Evolutionary conservation across 2,113 vertebrate species (phyloP), one percentile per base, ranked within the genome.

Genomic region (Harpagus bidentatus): DNA sequence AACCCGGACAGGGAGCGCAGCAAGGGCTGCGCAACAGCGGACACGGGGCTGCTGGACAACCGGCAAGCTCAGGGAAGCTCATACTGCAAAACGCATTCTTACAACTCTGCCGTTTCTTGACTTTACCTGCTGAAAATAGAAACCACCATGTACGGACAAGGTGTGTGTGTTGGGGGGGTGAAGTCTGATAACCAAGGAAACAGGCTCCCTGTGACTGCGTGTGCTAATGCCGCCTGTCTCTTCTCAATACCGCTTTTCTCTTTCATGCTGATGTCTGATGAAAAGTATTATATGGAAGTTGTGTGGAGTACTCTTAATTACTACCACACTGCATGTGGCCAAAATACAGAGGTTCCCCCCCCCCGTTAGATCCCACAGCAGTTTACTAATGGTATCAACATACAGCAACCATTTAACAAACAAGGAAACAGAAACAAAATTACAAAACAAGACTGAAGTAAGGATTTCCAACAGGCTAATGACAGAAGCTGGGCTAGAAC

Each of bases 201-300:
- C 0, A 9, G 23, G n/a, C 8, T 59, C 6, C 8, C 23, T 1
- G 0, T 16, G 45, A 32, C 18, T 17, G 45, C 23, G 11, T 2
- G 20, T 11, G 29, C 40, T 40, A 47, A 34, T 1, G 20, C 6
- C 3, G 3, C 38, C 47, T 28, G 43, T 25, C 47, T 34, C 50
- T 15, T 63, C 45, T 65, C 58, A 19, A 1, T 16, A 34, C 2
- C 14, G 34, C 18, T 36, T 45, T 48, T 20, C 15, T 63, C 18
- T n/a, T 70, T 19, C 67, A 11, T 0, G 11, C 0, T 17, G 42
- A 16, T 21, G 6, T 16, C 36, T 32, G 32, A 13, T n/a, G 43
- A 40, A 38, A 72, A 76, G 26, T 3, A 50, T 29, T 28, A 17
- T 0, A 22, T 18, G 16, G 7, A 52, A n/a, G 4, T 28, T 48